Conservation (phyloP, 1,140 invertebrate genomes). For the Psix sp. region DNA sequence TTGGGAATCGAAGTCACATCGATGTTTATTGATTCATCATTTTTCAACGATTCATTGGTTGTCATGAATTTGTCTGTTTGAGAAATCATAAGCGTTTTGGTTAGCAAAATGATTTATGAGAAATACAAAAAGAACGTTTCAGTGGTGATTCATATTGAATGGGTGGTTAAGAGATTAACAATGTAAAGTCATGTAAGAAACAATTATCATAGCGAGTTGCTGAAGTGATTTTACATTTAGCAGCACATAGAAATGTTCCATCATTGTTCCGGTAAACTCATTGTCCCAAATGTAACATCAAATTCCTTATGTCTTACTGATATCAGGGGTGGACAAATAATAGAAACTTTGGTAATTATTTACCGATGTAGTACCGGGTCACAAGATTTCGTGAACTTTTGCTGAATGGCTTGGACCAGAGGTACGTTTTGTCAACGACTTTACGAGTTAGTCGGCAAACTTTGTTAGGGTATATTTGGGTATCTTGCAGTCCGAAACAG, state of each 20-base stretch:
- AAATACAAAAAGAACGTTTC: too few species aligned
- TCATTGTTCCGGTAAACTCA: slow-evolving; percentile 37
- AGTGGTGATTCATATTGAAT: too few species aligned
- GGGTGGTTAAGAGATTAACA: background rate
- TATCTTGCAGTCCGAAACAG: slow-evolving; percentile 7
- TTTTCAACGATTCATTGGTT: too few species aligned
- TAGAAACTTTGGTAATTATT: slow-evolving; percentile 53
- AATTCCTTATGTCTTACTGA: slow-evolving; percentile 45
- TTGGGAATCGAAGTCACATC: too few species aligned
- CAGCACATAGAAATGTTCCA: slow-evolving; percentile 18
- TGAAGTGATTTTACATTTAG: slow-evolving; percentile 9
- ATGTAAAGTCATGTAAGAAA: too few species aligned
- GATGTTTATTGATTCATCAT: too few species aligned
- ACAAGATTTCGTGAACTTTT: slow-evolving; percentile 45
- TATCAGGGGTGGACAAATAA: slow-evolving; percentile 46
- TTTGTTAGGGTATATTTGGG: slow-evolving; percentile 8
- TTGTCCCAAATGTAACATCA: slow-evolving; percentile 50
- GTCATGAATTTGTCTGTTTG: too few species aligned
- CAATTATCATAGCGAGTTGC: slow-evolving; percentile 4
- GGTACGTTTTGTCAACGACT: slow-evolving; percentile 47
- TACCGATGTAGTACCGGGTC: slow-evolving; percentile 28
- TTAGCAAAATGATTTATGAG: too few species aligned
- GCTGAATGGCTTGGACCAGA: slow-evolving; percentile 31
- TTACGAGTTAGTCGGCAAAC: slow-evolving; percentile 24
- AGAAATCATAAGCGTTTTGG: too few species aligned